Base-by-base conservation (phyloP, 2,113 vertebrate genomes). In the Lophius piscatorius region DNA sequence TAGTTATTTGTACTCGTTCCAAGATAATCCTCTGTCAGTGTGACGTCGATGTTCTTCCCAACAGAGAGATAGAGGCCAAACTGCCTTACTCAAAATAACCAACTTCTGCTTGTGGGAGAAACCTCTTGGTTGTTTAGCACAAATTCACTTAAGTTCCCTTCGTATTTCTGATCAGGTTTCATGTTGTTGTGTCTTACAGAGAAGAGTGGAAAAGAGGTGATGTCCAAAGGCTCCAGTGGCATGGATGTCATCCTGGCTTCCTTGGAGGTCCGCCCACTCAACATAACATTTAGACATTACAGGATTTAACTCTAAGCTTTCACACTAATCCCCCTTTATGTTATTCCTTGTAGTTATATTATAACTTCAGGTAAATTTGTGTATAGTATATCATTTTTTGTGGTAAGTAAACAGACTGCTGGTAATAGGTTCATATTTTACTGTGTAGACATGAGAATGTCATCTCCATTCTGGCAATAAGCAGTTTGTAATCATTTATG, bases 181-280 rank as follows among this genome's bases (percentile, higher is more conserved):
- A 24, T 22, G 39, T 22, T 47, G 1, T 57, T 71, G 16, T 83
- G 47, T 72, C 45, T 92, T 92, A 42, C 87, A 98, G 97, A 98
- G 91, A 98, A 95, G 92, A 95, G 91, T n/a, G 94, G 87, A 64
- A 98, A 94, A 80, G 97, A 99, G 81, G 93, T 98, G 80, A 96
- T 93, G 84, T 93, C 95, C 60, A 98, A 98, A 89, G 94, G 96
- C 58, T 97, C 94, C 69, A 94, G 88, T 71, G 97, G 93, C 74
- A 93, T 99, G 90, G 97, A 99, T 77, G 82, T 97, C 80, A 92
- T 98, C 16, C 75, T 98, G 13, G 83, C 93, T 63, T 94, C 96
- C 3, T 83, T 99, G 75, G 94, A 98, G 95, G 97, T 98, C 85
- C 86, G 73, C 9, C 36, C 45, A 63, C 24, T 20, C 28, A 38